These are phyloP conservation scores for Caenorhabditis drosophilae DNA, from an alignment of 2,888 invertebrate genomes.

Conservation along the genomic window DNA sequence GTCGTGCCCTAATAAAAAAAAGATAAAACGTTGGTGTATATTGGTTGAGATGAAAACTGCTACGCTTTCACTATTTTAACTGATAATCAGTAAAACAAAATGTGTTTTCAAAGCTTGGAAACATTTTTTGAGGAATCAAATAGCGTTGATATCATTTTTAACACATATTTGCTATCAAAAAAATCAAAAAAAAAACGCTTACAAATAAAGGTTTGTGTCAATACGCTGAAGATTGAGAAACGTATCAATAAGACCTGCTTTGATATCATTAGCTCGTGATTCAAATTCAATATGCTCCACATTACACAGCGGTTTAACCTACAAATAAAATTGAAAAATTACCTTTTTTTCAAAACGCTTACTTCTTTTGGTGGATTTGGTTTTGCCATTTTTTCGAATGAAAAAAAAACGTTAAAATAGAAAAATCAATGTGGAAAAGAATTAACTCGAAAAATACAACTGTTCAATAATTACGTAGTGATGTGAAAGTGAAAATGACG, in stretches of 20 bases:
- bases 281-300: constrained; percentile 39
- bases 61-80: background rate
- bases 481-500: too few species aligned
- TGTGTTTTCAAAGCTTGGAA: background rate
- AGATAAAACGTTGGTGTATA: too few species aligned
- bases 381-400: constrained; percentile 16
- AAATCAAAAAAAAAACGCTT: constrained; percentile 7
- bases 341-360: background rate
- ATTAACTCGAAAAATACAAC: too few species aligned
- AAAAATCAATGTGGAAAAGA: too few species aligned
- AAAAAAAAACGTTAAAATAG: background rate
- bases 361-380: constrained; percentile 23
- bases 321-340: background rate
- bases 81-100: background rate
- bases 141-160: too few species aligned
- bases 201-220: constrained; percentile 41
- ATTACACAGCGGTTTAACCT: constrained; percentile 36
- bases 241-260: constrained; percentile 42
- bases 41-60: too few species aligned
- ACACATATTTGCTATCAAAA: background rate
- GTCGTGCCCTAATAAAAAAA: constrained; percentile 38
- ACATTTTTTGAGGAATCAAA: too few species aligned
- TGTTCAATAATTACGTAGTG: too few species aligned
- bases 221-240: constrained; percentile 39
- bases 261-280: constrained; percentile 35